Percentiles rank a stretch among this genome's conserved stretches.
phyloP scores from a whole-genome alignment of 2,888 invertebrate species.

The Tridacna crocea region DNA sequence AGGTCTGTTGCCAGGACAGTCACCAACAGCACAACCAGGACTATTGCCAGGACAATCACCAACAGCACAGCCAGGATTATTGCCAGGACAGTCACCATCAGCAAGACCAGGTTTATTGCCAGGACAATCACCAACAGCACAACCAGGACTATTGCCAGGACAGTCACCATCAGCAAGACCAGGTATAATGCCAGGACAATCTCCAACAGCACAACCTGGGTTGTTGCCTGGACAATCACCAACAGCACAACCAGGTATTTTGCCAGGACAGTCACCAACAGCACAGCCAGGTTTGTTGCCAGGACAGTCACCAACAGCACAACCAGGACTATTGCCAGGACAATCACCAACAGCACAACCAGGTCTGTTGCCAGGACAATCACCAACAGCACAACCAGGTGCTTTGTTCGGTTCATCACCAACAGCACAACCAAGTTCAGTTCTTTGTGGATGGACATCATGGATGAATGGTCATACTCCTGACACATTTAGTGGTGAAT shows the following conservation, averaged over 20 bases:
- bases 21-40: slow-evolving; percentile 50
- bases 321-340: slow-evolving; percentile 39
- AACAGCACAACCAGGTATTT: slow-evolving; percentile 15
- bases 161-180: slow-evolving; percentile 42
- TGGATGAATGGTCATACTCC: slow-evolving; percentile 89
- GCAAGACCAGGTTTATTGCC: slow-evolving; percentile 63
- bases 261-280: slow-evolving; percentile 52
- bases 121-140: slow-evolving; percentile 89
- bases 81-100: slow-evolving; percentile 39
- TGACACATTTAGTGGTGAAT: slow-evolving; percentile 74
- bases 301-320: slow-evolving; percentile 49
- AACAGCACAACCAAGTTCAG: slow-evolving; percentile 41
- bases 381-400: slow-evolving; percentile 54
- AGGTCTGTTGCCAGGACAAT: slow-evolving; percentile 12
- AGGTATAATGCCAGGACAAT: slow-evolving; percentile 29
- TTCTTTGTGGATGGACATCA: slow-evolving; percentile 90
- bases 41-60: slow-evolving; percentile 35
- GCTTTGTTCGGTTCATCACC: slow-evolving; percentile 32
- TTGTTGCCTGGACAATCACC: slow-evolving; percentile 21
- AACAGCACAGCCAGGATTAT: slow-evolving; percentile 44
- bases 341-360: slow-evolving; percentile 54
- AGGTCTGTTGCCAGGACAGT: slow-evolving; percentile 26
- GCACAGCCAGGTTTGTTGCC: slow-evolving; percentile 33
- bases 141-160: slow-evolving; percentile 40
- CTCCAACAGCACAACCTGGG: slow-evolving; percentile 48